Evolutionary conservation across 2,797 vertebrate genomes (phyloP), one percentile per base, ranked within the genome.

Genomic region (Simalia tracyae): DNA sequence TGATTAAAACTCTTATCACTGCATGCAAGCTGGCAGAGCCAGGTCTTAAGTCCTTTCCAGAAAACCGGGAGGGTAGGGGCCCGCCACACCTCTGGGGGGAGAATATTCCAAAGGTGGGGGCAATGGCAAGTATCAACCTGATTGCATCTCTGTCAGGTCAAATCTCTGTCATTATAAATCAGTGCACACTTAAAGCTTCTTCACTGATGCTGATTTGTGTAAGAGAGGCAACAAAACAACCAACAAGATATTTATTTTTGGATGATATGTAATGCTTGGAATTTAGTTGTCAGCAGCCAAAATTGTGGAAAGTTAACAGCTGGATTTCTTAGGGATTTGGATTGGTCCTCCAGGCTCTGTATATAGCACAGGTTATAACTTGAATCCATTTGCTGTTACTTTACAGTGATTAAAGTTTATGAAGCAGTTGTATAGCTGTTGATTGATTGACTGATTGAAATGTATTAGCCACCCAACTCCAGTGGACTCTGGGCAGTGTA

Each of bases 331-430:
- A 1, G 68, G 4, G 63, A 1, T 81, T 42, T 91, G 87, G 92
- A 2, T 61, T 86, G 95, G 93, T 95, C 95, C 95, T 94, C 89
- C 91, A 95, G 93, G 92, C 96, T 95, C 96, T 93, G 90, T 94
- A 81, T 96, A 95, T 19, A 87, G 64, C 93, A 2, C 90, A 90
- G 46, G 91, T 1, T 72, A 61, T 86, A 90, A 90, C 0, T 3
- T n/a, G 31, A 56, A 86, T 59, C 64, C 50, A 36, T 92, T 89
- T 86, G 12, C 28, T 31, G 56, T 61, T 92, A 19, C 4, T 59
- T 92, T 84, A 42, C 2, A 31, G 8, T 88, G 31, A 87, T 46
- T 9, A 54, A 8, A 50, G 26, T 57, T 90, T 81, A 42, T 61
- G 8, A n/a, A 4, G 7, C 54, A 42, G 42, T 66, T 89, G 46